These are phyloP conservation scores for Pteronotus mesoamericanus DNA, from an alignment of 2,797 vertebrate species.

Conservation along the genomic window DNA sequence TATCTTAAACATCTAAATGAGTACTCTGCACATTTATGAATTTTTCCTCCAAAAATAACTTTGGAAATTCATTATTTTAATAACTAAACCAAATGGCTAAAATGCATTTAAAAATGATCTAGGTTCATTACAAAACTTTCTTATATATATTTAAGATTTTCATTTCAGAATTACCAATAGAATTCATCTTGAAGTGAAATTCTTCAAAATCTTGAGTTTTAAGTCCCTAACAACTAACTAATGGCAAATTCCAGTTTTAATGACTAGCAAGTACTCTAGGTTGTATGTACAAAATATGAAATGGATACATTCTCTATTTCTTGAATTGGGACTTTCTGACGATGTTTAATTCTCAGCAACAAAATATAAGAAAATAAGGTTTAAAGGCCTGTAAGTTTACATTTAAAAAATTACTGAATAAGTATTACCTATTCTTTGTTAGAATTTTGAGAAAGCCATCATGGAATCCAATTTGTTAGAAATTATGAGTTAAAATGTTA, in stretches of 20 bases:
- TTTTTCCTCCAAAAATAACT: not conserved
- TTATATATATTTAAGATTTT: not conserved
- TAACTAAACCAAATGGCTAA: not conserved
- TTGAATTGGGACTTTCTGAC: not conserved
- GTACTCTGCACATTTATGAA: not conserved
- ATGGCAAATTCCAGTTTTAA: not conserved
- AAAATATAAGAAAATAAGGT: not conserved
- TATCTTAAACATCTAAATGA: not conserved
- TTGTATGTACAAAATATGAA: not conserved
- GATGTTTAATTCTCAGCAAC: not conserved
- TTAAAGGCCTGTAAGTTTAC: not conserved
- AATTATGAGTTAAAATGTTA: not conserved
- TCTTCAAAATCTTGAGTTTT: not conserved
- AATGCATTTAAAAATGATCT: not conserved
- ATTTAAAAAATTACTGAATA: not conserved
- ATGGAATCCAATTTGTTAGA: not conserved
- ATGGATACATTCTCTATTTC: fast-evolving
- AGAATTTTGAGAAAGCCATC: not conserved
- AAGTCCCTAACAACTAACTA: not conserved
- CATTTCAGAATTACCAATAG: not conserved
- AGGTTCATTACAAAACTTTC: not conserved
- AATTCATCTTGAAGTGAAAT: not conserved
- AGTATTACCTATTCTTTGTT: not conserved
- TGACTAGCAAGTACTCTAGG: not conserved
- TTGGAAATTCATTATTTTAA: not conserved